A percentile compares a stretch with the other conserved stretches of the same genome.
These are phyloP conservation scores for Hippocampus kuda DNA, from an alignment of 2,797 vertebrate species.

Conservation along the genomic window DNA sequence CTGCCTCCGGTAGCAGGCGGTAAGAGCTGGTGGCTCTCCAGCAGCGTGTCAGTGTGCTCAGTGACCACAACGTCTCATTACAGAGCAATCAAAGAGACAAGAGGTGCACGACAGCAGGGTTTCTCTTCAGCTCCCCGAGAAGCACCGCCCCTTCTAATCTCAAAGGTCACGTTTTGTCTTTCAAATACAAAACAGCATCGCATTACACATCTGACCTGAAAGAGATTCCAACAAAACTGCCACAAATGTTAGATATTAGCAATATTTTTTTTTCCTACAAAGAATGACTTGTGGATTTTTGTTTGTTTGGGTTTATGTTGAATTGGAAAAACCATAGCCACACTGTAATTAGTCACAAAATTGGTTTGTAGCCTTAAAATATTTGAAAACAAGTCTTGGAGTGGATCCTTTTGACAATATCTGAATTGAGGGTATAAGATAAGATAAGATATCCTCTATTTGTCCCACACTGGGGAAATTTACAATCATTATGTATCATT, in stretches of 20 bases:
- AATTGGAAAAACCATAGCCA: too few relatives aligned
- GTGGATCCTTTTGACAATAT: too few relatives aligned
- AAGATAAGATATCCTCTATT: too few relatives aligned
- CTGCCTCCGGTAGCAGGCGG: conserved; percentile 26
- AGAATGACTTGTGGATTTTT: background rate
- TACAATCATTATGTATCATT: too few relatives aligned
- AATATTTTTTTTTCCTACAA: background rate
- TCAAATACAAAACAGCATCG: conserved; percentile 62
- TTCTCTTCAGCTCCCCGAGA: conserved; percentile 57
- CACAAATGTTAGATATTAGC: background rate
- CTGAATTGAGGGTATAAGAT: too few relatives aligned
- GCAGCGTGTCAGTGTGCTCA: conserved; percentile 60
- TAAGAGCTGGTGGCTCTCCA: conserved; percentile 46
- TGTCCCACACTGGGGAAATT: too few relatives aligned
- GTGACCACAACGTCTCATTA: conserved; percentile 66
- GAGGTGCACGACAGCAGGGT: conserved; percentile 60
- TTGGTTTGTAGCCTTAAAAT: background rate
- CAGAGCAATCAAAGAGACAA: conserved; percentile 64
- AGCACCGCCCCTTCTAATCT: conserved; percentile 61
- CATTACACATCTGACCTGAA: background rate
- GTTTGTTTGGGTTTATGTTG: background rate
- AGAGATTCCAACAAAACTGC: background rate
- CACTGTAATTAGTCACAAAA: background rate
- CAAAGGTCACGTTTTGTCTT: conserved; percentile 69
- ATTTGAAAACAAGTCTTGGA: too few relatives aligned